Evolutionary conservation across 2,113 vertebrate species (phyloP).

Genomic region (Riparia riparia): DNA sequence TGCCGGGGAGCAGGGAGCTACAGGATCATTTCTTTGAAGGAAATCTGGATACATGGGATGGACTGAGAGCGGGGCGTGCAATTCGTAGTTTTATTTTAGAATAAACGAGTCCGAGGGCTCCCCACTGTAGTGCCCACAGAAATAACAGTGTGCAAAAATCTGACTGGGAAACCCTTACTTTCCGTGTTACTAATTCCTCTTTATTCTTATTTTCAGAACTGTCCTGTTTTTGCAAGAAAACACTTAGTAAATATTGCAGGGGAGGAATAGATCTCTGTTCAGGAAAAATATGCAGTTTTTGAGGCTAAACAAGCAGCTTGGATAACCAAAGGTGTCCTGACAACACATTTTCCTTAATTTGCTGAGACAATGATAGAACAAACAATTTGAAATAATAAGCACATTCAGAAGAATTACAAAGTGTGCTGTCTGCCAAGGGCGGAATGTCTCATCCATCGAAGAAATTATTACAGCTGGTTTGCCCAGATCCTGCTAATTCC

Average conservation of each 20-base stretch:
- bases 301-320: not conserved
- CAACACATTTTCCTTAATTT: not conserved
- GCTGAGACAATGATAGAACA: not conserved
- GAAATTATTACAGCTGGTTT: not conserved
- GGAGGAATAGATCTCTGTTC: not conserved
- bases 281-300: not conserved
- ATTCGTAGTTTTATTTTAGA: not conserved
- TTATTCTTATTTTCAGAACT: not conserved
- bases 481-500: not conserved
- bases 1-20: not conserved
- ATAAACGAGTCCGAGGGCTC: not conserved
- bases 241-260: not conserved
- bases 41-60: rapidly evolving
- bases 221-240: not conserved
- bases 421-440: not conserved
- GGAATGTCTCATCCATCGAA: not conserved
- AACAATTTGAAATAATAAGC: not conserved
- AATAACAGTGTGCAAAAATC: not conserved
- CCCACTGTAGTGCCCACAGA: not conserved
- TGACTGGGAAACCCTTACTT: not conserved
- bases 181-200: not conserved
- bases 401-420: not conserved
- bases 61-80: not conserved
- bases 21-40: not conserved
- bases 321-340: not conserved